phyloP scores from a whole-genome alignment of 2,888 invertebrate genomes.

The Perizoma affinitatum region DNA sequence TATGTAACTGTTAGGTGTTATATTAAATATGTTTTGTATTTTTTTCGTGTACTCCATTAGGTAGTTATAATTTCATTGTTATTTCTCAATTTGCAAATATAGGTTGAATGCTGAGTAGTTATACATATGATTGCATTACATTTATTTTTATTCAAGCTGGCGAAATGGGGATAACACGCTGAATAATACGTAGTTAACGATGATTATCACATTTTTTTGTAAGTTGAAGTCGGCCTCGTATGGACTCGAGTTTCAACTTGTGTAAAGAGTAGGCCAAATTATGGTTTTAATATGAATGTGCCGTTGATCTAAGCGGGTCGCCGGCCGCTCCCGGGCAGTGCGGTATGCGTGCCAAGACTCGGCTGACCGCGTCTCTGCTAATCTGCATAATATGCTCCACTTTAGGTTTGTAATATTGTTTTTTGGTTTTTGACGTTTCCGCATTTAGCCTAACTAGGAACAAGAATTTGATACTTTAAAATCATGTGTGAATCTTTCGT shows the following conservation, averaged over 20 bases:
- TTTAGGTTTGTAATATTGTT: not conserved
- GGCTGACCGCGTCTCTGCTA: slow-evolving; percentile 38
- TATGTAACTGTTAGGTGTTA: too few relatives aligned
- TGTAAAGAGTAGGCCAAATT: slow-evolving; percentile 8
- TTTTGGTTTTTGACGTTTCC: too few relatives aligned
- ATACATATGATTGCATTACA: too few relatives aligned
- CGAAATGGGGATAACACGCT: too few relatives aligned
- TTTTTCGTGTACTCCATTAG: too few relatives aligned
- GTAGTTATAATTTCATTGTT: too few relatives aligned
- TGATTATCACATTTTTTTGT: not conserved
- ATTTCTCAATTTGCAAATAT: too few relatives aligned
- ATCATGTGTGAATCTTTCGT: too few relatives aligned
- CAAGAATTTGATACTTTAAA: too few relatives aligned
- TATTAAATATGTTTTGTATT: too few relatives aligned
- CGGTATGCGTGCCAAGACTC: slow-evolving; percentile 45
- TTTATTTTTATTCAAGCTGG: not conserved
- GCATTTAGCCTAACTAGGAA: not conserved
- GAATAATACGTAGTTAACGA: slow-evolving; percentile 1
- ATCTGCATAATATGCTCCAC: slow-evolving; percentile 39
- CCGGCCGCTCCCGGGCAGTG: slow-evolving; percentile 38
- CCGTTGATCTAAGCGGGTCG: slow-evolving; percentile 47
- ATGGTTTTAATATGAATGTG: slow-evolving; percentile 35
- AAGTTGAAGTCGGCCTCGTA: not conserved
- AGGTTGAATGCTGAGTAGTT: too few relatives aligned
- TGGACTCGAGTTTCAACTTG: slow-evolving; percentile 3